Evolutionary conservation across 1,140 invertebrate species (phyloP).

Genomic region (Diachasma alloeum): DNA sequence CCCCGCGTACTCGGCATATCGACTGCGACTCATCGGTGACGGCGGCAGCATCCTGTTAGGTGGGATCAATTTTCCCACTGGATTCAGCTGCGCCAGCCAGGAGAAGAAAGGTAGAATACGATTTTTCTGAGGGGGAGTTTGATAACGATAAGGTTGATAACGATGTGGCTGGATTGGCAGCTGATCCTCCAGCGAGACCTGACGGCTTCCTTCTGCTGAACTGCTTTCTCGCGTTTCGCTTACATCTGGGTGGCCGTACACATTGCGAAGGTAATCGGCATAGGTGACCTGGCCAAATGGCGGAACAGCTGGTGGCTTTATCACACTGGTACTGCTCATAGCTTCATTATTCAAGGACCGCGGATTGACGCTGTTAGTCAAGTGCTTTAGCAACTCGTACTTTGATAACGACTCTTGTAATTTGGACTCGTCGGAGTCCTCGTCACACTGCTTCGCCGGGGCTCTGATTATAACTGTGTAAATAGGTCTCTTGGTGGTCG

Average conservation of each 20-base stretch:
- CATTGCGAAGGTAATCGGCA: conserved; percentile 18
- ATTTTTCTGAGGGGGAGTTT: not conserved
- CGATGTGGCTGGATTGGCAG: not conserved
- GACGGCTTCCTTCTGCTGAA: not conserved
- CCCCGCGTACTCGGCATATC: conserved; percentile 31
- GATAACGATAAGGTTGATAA: not conserved
- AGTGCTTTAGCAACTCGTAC: not conserved
- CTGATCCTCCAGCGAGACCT: not conserved
- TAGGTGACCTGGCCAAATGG: conserved; percentile 27
- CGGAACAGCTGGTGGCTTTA: conserved; percentile 16
- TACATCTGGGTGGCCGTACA: not conserved
- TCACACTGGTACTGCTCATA: conserved; percentile 18
- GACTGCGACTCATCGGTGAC: conserved; percentile 26
- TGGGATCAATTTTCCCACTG: not conserved
- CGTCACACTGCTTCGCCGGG: not conserved
- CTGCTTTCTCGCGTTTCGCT: conserved; percentile 2
- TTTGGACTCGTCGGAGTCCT: not conserved
- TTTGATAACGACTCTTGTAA: not conserved
- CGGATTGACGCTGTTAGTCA: not conserved
- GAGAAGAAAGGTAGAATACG: not conserved
- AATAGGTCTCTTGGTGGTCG: not conserved
- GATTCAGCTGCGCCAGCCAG: not conserved
- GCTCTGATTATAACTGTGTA: conserved; percentile 6
- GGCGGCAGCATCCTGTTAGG: conserved; percentile 38
- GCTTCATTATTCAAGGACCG: not conserved